These are phyloP conservation scores for Cyrtorhinus lividipennis DNA, from an alignment of 1,140 invertebrate species.

Conservation along the genomic window DNA sequence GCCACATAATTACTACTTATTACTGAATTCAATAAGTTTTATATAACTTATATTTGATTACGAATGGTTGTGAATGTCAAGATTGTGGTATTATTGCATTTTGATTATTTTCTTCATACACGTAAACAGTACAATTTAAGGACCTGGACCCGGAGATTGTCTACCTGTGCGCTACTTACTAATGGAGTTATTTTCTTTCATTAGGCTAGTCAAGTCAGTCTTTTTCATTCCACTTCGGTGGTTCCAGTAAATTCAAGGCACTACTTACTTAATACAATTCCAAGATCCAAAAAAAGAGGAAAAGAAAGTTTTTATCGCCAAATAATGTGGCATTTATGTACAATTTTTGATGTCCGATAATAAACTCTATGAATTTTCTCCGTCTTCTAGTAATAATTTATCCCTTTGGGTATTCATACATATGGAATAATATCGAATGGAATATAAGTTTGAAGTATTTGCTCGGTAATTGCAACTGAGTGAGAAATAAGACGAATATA, in stretches of 20 bases:
- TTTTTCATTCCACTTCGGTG: not conserved
- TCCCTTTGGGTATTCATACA: too few species aligned
- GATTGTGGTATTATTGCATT: not conserved
- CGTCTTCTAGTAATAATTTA: too few species aligned
- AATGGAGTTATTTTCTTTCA: slow-evolving; percentile 8
- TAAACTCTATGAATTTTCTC: slow-evolving; percentile 14
- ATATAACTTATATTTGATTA: slow-evolving; percentile 1
- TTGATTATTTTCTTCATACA: too few species aligned
- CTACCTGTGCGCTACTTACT: not conserved
- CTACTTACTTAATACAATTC: not conserved
- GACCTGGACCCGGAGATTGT: not conserved
- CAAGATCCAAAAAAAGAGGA: not conserved
- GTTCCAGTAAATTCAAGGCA: not conserved
- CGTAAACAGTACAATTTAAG: not conserved
- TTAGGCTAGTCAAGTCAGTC: slow-evolving; percentile 15
- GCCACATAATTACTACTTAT: too few species aligned
- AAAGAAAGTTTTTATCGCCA: slow-evolving; percentile 14
- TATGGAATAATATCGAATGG: too few species aligned
- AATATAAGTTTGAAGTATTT: too few species aligned
- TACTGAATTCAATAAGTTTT: too few species aligned
- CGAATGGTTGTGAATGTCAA: not conserved
- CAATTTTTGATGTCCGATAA: slow-evolving; percentile 18
- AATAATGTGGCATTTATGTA: slow-evolving; percentile 17
- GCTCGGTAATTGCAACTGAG: too few species aligned
- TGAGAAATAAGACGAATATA: too few species aligned